Percentiles rank a stretch among this genome's conserved stretches.
phyloP scores from a whole-genome alignment of 2,113 vertebrate species.

The Acrocephalus arundinaceus region DNA sequence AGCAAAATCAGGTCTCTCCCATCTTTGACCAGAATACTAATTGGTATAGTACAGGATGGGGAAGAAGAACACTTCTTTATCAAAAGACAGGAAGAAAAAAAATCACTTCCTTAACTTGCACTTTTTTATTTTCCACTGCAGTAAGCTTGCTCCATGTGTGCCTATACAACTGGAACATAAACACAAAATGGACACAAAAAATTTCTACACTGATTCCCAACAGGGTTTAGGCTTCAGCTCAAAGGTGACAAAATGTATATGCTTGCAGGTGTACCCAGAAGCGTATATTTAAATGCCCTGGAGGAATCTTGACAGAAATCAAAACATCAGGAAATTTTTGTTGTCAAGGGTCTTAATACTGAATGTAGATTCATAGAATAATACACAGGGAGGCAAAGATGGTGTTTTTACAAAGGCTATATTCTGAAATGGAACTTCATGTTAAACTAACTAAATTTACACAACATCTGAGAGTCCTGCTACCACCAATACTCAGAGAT shows the following conservation, averaged over 20 bases:
- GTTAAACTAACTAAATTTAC: neutral
- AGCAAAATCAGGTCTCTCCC: neutral
- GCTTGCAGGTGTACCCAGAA: neutral
- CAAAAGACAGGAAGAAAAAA: neutral
- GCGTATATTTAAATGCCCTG: neutral
- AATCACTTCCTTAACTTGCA: neutral
- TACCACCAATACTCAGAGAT: neutral
- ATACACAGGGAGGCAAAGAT: neutral
- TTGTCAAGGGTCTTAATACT: neutral
- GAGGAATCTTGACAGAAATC: neutral
- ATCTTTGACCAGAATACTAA: neutral
- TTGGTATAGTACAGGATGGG: neutral
- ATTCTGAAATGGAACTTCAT: neutral
- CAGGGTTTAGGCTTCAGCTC: neutral
- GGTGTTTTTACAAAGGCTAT: neutral
- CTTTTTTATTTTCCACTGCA: neutral
- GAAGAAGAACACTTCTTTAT: neutral
- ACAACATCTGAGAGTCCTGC: neutral
- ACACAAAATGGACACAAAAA: neutral
- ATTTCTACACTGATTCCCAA: neutral
- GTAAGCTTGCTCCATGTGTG: neutral
- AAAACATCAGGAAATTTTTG: neutral
- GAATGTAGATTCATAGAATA: neutral
- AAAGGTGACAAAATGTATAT: neutral
- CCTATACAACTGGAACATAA: neutral